Evolutionary conservation across 2,113 vertebrate species (phyloP).

Genomic region (Gambusia affinis): DNA sequence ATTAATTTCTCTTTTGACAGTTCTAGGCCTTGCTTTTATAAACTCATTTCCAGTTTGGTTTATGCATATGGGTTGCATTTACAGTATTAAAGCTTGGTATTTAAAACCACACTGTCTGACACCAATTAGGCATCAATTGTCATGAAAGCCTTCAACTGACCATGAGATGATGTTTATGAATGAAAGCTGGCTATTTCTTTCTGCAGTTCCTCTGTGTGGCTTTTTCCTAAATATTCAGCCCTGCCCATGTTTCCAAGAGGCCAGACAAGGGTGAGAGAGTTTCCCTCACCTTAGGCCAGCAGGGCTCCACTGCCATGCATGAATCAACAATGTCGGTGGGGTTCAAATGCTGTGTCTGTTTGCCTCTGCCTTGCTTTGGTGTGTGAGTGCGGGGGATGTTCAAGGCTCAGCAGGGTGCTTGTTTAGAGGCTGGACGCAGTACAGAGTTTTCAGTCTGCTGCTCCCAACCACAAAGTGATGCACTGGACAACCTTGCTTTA

Average conservation of each 20-base stretch:
- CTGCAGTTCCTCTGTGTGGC: constrained; percentile 27
- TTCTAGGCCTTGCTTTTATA: background rate
- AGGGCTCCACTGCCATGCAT: constrained; percentile 30
- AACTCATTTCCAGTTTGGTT: constrained; percentile 2
- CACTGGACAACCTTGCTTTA: constrained; percentile 13
- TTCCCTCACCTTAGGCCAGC: constrained; percentile 41
- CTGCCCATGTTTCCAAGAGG: constrained; percentile 50
- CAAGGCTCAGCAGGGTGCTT: constrained; percentile 32
- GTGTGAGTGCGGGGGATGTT: constrained; percentile 10
- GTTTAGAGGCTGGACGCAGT: constrained; percentile 17
- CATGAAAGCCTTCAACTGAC: background rate
- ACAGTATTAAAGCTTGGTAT: constrained; percentile 18
- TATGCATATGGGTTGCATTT: background rate
- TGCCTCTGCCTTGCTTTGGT: constrained; percentile 32
- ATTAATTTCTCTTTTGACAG: background rate
- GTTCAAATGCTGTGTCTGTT: constrained; percentile 50
- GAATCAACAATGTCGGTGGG: constrained; percentile 56
- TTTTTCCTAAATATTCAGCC: constrained; percentile 29
- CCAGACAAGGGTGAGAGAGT: constrained; percentile 61
- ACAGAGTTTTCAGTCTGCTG: constrained; percentile 52
- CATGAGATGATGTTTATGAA: constrained; percentile 43
- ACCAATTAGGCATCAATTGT: background rate
- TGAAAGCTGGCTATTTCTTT: constrained; percentile 23
- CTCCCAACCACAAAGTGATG: constrained; percentile 23
- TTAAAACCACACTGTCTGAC: constrained; percentile 2